phyloP scores from a whole-genome alignment of 2,888 invertebrate genomes.

The Fabriciana adippe region DNA sequence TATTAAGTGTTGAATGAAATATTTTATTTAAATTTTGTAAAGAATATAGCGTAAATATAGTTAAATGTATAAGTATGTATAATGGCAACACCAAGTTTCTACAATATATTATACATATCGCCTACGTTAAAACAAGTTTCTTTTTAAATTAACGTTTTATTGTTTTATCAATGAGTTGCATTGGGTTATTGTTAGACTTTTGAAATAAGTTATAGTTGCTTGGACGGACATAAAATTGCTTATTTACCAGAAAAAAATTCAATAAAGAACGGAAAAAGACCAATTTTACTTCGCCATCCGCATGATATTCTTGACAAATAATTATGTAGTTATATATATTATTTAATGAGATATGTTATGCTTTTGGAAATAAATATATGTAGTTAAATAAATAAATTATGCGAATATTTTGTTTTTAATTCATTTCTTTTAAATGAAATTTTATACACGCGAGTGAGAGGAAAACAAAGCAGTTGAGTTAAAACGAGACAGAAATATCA shows the following conservation, averaged over 20 bases:
- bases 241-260: constrained; percentile 31
- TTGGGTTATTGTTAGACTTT: background rate
- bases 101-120: background rate
- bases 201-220: constrained; percentile 21
- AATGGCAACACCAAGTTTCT: constrained; percentile 19
- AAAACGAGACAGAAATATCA: constrained; percentile 5
- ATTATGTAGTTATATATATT: background rate
- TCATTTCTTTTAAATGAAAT: background rate
- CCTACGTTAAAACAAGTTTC: background rate
- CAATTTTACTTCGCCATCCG: background rate
- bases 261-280: background rate
- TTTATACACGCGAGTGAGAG: background rate
- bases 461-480: background rate
- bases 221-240: constrained; percentile 59
- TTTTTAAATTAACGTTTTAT: constrained; percentile 2
- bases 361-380: no score
- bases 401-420: no score
- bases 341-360: no score
- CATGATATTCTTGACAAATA: background rate
- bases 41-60: background rate
- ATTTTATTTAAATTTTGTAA: constrained; percentile 7
- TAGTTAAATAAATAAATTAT: no score
- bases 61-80: constrained; percentile 10
- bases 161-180: background rate
- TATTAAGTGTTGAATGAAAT: background rate